phyloP scores from a whole-genome alignment of 2,113 vertebrate genomes.

The Daboia siamensis region DNA sequence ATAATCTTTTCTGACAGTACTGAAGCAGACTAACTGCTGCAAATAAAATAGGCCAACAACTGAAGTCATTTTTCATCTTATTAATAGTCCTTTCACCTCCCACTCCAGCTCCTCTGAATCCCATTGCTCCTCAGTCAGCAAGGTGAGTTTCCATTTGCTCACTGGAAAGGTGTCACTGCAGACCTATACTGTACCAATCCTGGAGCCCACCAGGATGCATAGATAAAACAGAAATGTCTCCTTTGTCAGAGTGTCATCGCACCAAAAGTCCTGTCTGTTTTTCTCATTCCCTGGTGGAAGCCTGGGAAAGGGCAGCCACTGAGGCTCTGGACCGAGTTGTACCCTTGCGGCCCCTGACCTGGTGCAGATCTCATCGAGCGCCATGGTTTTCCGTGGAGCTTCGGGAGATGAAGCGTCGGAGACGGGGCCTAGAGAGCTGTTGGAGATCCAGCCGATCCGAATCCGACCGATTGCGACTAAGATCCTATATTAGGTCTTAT shows the following conservation, averaged over 20 bases:
- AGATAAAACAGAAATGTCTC: neutral
- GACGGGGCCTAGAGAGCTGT: too few relatives aligned
- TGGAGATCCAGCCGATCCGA: too few relatives aligned
- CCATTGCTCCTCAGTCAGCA: too few relatives aligned
- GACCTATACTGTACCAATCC: neutral
- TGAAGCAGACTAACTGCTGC: neutral
- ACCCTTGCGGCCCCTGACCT: too few relatives aligned
- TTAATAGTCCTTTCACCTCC: neutral
- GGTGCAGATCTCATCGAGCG: too few relatives aligned
- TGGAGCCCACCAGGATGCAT: neutral
- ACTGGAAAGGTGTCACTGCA: neutral
- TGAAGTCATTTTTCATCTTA: neutral
- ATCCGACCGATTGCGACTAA: too few relatives aligned
- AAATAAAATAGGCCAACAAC: neutral
- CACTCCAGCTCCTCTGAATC: neutral
- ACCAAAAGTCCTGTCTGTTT: neutral
- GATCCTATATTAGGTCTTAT: too few relatives aligned
- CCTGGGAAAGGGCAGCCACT: too few relatives aligned
- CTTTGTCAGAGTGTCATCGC: neutral
- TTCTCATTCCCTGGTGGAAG: accelerated
- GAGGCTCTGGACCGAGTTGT: too few relatives aligned
- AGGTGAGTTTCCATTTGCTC: neutral
- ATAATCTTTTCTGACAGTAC: neutral
- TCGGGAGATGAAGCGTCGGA: too few relatives aligned
- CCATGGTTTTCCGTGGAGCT: too few relatives aligned